phyloP scores from a whole-genome alignment of 1,140 invertebrate species.

The Drosophila tani region DNA sequence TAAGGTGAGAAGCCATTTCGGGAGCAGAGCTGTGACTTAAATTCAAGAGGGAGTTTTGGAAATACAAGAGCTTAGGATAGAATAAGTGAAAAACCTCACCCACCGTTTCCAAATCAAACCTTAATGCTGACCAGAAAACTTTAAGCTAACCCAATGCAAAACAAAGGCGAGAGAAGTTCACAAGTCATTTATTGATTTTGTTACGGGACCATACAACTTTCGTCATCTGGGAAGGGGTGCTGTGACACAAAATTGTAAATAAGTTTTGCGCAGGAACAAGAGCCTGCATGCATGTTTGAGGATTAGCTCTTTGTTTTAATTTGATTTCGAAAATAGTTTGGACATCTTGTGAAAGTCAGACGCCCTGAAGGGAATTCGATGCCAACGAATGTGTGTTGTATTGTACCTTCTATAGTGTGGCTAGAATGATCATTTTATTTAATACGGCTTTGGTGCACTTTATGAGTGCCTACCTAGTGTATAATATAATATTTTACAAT shows the following conservation, averaged over 20 bases:
- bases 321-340: conserved; percentile 68
- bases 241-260: neutral
- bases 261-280: conserved; percentile 13
- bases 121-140: conserved; percentile 23
- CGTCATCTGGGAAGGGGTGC: conserved; percentile 14
- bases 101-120: neutral
- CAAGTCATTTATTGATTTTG: conserved; percentile 73
- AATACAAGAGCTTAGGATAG: neutral
- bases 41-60: neutral
- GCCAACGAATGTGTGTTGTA: too few species aligned
- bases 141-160: conserved; percentile 18
- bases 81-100: neutral
- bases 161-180: conserved; percentile 38
- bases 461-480: neutral
- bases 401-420: neutral
- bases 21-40: neutral
- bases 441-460: neutral
- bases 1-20: conserved; percentile 24
- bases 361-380: neutral
- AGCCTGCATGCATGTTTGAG: conserved; percentile 47
- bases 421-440: neutral
- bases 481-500: neutral
- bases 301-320: conserved; percentile 61
- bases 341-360: neutral
- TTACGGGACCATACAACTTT: conserved; percentile 43